Evolutionary conservation across 2,888 invertebrate genomes (phyloP).

Genomic region (Mesorhabditis spiculigera): DNA sequence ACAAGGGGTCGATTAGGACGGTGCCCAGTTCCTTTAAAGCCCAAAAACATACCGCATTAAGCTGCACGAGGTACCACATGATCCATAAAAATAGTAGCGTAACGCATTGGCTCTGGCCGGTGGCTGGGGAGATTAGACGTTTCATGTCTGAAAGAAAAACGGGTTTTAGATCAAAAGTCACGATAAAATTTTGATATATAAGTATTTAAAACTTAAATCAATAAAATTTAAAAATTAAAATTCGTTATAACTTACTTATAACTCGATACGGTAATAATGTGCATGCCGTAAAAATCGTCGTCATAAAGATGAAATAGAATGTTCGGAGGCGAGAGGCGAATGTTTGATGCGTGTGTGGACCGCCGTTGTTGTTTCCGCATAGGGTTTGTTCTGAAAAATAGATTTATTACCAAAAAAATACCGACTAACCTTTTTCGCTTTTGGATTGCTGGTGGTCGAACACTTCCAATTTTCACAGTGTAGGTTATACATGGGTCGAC

Average conservation of each 20-base stretch:
- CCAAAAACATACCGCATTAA: constrained; percentile 47
- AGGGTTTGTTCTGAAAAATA: constrained; percentile 15
- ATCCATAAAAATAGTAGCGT: constrained; percentile 41
- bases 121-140: background rate
- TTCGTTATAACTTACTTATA: background rate
- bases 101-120: constrained; percentile 23
- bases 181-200: background rate
- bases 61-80: constrained; percentile 46
- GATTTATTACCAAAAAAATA: too few species aligned
- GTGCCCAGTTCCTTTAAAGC: too few species aligned
- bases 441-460: too few species aligned
- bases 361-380: constrained; percentile 1
- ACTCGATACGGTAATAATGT: constrained; percentile 53
- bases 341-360: constrained; percentile 15
- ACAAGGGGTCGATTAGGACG: too few species aligned
- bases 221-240: background rate
- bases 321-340: constrained; percentile 46
- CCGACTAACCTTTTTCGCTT: too few species aligned
- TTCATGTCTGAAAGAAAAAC: background rate
- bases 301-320: constrained; percentile 58
- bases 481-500: too few species aligned
- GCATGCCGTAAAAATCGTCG: constrained; percentile 48
- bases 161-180: background rate
- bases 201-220: background rate
- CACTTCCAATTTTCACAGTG: too few species aligned